Evolutionary conservation across 1,140 invertebrate species (phyloP).

Genomic region (Nasonia longicornis): DNA sequence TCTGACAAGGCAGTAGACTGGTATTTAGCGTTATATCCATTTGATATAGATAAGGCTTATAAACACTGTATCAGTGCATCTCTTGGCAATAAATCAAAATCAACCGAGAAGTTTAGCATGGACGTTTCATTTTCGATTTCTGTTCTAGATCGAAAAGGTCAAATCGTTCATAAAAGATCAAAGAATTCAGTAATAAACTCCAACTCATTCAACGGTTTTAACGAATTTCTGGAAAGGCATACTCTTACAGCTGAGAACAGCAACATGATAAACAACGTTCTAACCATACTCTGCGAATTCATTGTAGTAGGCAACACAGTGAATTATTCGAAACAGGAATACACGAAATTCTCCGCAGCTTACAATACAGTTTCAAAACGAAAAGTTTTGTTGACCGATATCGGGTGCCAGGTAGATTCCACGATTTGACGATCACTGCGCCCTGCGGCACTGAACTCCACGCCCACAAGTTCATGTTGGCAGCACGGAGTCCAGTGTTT

Average conservation of each 20-base stretch:
- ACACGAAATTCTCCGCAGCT: too few relatives aligned
- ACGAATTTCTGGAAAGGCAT: too few relatives aligned
- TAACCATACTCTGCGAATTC: too few relatives aligned
- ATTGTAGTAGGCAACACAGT: too few relatives aligned
- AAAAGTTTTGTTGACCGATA: background rate
- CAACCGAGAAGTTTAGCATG: background rate
- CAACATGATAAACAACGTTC: too few relatives aligned
- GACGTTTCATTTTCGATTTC: background rate
- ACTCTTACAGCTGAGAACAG: too few relatives aligned
- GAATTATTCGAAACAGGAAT: too few relatives aligned
- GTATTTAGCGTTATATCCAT: background rate
- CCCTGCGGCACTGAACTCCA: conserved; percentile 2
- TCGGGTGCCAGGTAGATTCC: background rate
- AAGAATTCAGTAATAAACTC: background rate
- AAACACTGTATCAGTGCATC: background rate
- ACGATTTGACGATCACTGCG: conserved; percentile 5
- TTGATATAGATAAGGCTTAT: background rate
- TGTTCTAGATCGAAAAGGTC: background rate
- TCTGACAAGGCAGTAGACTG: background rate
- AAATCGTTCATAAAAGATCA: background rate
- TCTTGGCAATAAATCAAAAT: background rate
- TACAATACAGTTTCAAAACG: background rate
- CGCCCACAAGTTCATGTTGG: conserved; percentile 47
- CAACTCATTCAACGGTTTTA: too few relatives aligned
- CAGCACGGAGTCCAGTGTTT: conserved; percentile 72